Evolutionary conservation across 2,888 invertebrate genomes (phyloP), one percentile per base, ranked within the genome.

Genomic region (Limnephilus marmoratus): DNA sequence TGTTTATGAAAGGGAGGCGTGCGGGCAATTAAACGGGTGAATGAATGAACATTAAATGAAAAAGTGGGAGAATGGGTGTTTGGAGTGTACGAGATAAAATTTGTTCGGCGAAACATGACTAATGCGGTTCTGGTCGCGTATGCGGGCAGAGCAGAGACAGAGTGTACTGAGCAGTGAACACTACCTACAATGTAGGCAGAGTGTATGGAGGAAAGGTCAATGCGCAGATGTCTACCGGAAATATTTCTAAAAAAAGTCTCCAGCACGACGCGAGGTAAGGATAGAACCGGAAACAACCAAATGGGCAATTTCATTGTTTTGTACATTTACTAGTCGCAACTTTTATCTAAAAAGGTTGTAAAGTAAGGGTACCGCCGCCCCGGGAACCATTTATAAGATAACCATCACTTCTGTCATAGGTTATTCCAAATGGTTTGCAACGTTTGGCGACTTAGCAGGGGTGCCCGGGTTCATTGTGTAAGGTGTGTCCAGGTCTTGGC

Each of bases 31-130:
- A 80, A 89, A 80, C 37, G 68, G 68, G 68, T 68, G 68, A 68
- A 68, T n/a, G 68, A 68, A 68, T 68, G 68, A 68, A 68, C 68
- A 68, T 24, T 68, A 18, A 68, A 68, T 68, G 4, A 68, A 68
- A 80, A 81, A 89, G 80, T 89, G 41, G 88, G 88, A 37, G 88
- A 80, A 80, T 89, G 34, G 29, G 53, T 34, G 68, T 68, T 88
- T n/a, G 15, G 68, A 87, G 80, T 89, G 81, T n/a, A 53, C 13
- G 88, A 89, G 81, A 89, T 89, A 89, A 80, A 89, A 80, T 89
- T 80, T 81, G 88, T 89, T 89, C 81, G n/a, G 80, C 88, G 88
- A 80, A 89, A 89, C 80, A 89, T 89, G 37, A 89, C 80, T 89
- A 80, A 68, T 88, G 88, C 68, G 88, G 80, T 29, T 29, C 88